Base-by-base conservation (phyloP, 2,888 invertebrate genomes). In the Gryllus longicercus region DNA sequence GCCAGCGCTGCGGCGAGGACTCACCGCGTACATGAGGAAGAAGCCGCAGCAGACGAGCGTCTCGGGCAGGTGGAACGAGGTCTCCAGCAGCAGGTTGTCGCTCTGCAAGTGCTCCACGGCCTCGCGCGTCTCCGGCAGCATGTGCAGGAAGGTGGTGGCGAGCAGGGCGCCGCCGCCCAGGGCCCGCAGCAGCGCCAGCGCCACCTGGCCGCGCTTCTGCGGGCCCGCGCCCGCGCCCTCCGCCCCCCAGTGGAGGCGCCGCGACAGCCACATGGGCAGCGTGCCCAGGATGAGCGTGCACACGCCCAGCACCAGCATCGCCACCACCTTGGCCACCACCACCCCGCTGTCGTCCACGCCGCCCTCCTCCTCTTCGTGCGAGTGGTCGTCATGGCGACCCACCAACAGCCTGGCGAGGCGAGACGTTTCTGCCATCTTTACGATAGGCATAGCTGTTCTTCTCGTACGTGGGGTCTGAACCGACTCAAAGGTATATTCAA, bases 251-350 rank as follows among this genome's bases (percentile, higher is more conserved):
- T 91, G 89, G 83, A 93, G 90, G 86, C 90, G 91, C 84, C 88
- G 91, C 74, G 93, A 91, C 81, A 96, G 86, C 84, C 93, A 87
- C 83, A 95, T 89, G 0, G 96, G 96, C 50, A 92, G 85, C 11
- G 93, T 87, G 76, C 96, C 96, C 84, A 95, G 92, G 23, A 92
- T 85, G 85, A 94, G 91, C 75, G 96, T 95, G 25, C 94, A 92
- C 80, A 89, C 86, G 85, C 95, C 94, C 21, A 97, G 90, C 50
- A 94, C 92, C 75, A 90, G 88, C 93, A 96, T 94, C 2, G 96
- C 92, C 8, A 94, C 91, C 25, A 91, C 90, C 87, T 96, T 96
- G 21, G 95, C 95, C 51, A 91, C 84, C 25, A 93, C 85, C 12
- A 92, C 89, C 10, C 88, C 88, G 0, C 89, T 87, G 0, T 86